Percentiles rank a stretch among this genome's conserved stretches.
phyloP scores from a whole-genome alignment of 2,113 vertebrate genomes.

The Sinocyclocheilus anshuiensis region DNA sequence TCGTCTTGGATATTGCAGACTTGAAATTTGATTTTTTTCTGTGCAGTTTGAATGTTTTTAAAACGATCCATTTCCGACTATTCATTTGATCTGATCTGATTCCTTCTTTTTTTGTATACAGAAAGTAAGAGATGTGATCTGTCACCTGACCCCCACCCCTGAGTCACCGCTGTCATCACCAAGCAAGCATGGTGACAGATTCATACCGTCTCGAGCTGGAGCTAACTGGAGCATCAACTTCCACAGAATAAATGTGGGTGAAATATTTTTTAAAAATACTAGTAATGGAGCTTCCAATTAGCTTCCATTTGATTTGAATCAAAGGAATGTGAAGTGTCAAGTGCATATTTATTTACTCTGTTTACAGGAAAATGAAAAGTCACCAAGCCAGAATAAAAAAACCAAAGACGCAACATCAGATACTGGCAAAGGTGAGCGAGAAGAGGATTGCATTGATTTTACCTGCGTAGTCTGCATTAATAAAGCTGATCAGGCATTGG shows the following conservation, averaged over 20 bases:
- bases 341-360: conserved; percentile 12
- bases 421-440: conserved; percentile 88
- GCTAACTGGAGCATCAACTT: conserved; percentile 99
- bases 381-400: conserved; percentile 96
- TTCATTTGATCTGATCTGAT: neutral
- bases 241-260: conserved; percentile 93
- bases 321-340: neutral
- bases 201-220: conserved; percentile 95
- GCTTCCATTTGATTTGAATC: neutral
- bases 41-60: neutral
- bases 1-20: neutral
- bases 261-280: neutral
- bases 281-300: neutral
- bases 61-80: neutral
- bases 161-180: conserved; percentile 95
- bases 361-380: conserved; percentile 94
- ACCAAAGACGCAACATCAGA: conserved; percentile 96
- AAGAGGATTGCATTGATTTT: neutral
- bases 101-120: conserved; percentile 28
- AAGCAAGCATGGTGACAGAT: conserved; percentile 95
- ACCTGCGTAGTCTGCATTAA: neutral
- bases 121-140: conserved; percentile 82
- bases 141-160: conserved; percentile 86
- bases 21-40: neutral
- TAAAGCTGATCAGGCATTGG: neutral